A percentile compares a stretch with the other conserved stretches of the same genome.
phyloP scores from a whole-genome alignment of 1,140 invertebrate genomes.

The Diabrotica virgifera region DNA sequence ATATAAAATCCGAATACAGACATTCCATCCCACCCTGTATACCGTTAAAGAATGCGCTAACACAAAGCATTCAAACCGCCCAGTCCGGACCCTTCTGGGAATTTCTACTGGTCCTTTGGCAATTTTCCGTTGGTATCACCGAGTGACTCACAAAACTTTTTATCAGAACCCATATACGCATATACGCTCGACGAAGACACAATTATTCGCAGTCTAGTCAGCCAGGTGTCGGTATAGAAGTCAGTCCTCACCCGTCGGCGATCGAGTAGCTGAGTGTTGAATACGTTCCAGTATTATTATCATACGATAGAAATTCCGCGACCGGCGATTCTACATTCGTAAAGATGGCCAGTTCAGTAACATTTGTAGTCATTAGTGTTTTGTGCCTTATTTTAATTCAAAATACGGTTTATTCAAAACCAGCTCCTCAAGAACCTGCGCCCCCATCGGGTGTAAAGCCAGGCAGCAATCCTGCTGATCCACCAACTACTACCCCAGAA shows the following conservation, averaged over 20 bases:
- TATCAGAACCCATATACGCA: background rate
- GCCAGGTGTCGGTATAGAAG: constrained; percentile 2
- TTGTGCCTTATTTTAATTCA: constrained; percentile 3
- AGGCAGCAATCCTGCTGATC: too few relatives aligned
- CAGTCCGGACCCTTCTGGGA: constrained; percentile 13
- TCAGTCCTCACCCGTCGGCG: too few relatives aligned
- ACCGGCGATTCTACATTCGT: too few relatives aligned
- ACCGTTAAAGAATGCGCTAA: constrained; percentile 2
- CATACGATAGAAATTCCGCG: too few relatives aligned
- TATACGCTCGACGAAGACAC: background rate
- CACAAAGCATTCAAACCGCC: background rate
- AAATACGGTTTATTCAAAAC: background rate
- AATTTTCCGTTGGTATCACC: constrained; percentile 13
- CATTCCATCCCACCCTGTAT: background rate
- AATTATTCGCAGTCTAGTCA: background rate
- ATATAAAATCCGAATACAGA: too few relatives aligned
- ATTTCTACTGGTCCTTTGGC: constrained; percentile 9
- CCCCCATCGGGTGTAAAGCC: background rate
- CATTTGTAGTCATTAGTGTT: background rate
- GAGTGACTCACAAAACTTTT: constrained; percentile 12
- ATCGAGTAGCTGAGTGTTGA: background rate
- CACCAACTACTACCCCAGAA: background rate
- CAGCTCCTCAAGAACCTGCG: background rate
- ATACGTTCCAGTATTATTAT: too few relatives aligned
- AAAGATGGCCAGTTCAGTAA: constrained; percentile 1